phyloP scores from a whole-genome alignment of 2,888 invertebrate genomes.

The Encarsia formosa region DNA sequence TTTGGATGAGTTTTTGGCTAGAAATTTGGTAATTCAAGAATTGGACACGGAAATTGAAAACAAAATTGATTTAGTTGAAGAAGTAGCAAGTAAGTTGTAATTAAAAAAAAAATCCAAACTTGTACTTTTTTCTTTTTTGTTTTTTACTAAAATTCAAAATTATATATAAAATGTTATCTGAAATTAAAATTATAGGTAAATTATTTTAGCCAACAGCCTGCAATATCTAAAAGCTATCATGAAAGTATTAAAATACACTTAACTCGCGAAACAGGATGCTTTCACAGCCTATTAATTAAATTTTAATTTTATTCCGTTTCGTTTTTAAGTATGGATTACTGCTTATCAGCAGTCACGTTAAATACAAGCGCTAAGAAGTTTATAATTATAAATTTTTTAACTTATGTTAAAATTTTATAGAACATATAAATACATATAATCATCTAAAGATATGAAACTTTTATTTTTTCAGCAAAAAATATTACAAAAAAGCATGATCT shows the following conservation, averaged over 20 bases:
- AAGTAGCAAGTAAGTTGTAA: slow-evolving; percentile 58
- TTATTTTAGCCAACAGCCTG: background rate
- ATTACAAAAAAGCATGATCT: slow-evolving; percentile 62
- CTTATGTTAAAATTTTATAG: too few species aligned
- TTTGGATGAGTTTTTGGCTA: slow-evolving; percentile 70
- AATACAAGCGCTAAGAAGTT: too few species aligned
- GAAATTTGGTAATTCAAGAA: slow-evolving; percentile 64
- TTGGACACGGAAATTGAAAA: slow-evolving; percentile 68
- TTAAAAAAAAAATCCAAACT: background rate
- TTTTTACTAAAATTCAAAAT: background rate
- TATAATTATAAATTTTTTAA: too few species aligned
- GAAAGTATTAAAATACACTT: too few species aligned
- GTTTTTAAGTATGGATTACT: too few species aligned
- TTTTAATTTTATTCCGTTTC: too few species aligned
- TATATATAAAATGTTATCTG: background rate
- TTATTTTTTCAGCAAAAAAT: slow-evolving; percentile 59
- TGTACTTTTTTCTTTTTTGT: background rate
- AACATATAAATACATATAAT: too few species aligned
- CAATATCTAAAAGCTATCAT: too few species aligned
- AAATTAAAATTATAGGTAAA: slow-evolving; percentile 5
- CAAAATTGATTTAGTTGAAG: slow-evolving; percentile 68
- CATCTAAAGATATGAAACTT: too few species aligned
- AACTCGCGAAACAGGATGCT: too few species aligned
- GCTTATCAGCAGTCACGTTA: too few species aligned
- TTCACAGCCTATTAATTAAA: too few species aligned